phyloP scores from a whole-genome alignment of 1,140 invertebrate genomes.

The Brachystomella parvula region DNA sequence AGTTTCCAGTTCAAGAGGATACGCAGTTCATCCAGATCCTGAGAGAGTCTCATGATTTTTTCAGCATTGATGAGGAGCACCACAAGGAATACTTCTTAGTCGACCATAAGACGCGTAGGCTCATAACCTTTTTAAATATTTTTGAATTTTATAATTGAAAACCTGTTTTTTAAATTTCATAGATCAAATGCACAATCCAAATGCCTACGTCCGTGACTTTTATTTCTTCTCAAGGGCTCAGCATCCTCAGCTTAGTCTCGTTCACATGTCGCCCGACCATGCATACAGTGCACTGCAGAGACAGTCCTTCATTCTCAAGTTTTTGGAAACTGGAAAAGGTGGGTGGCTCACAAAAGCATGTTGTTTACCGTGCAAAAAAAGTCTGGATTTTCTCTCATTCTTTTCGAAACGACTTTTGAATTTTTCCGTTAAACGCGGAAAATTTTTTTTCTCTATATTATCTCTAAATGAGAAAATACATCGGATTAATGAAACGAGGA shows the following conservation, averaged over 20 bases:
- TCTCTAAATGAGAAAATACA: no score
- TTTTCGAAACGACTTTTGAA: not conserved
- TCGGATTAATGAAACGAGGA: no score
- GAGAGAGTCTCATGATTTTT: conserved; percentile 92
- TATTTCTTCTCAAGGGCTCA: conserved; percentile 99
- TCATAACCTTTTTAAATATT: conserved; percentile 17
- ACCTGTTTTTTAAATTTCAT: conserved; percentile 34
- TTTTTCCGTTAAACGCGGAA: not conserved
- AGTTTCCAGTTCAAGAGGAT: conserved; percentile 97
- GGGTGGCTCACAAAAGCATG: not conserved
- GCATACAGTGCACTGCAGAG: conserved; percentile 85
- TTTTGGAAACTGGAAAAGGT: conserved; percentile 91
- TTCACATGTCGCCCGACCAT: conserved; percentile 84
- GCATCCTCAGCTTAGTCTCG: conserved; percentile 92
- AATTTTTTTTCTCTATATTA: no score
- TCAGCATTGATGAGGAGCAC: conserved; percentile 84
- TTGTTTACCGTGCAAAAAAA: no score
- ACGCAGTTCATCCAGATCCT: conserved; percentile 95
- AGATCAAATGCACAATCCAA: conserved; percentile 92
- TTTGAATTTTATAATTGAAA: conserved; percentile 7
- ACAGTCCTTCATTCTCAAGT: conserved; percentile 87
- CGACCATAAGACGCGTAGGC: conserved; percentile 93
- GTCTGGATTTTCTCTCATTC: not conserved
- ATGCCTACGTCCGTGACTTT: conserved; percentile 89
- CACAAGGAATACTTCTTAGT: conserved; percentile 88